Percentiles rank a stretch among this genome's conserved stretches.
Conservation (phyloP, 2,113 vertebrate species). For the Arothron firmamentum region DNA sequence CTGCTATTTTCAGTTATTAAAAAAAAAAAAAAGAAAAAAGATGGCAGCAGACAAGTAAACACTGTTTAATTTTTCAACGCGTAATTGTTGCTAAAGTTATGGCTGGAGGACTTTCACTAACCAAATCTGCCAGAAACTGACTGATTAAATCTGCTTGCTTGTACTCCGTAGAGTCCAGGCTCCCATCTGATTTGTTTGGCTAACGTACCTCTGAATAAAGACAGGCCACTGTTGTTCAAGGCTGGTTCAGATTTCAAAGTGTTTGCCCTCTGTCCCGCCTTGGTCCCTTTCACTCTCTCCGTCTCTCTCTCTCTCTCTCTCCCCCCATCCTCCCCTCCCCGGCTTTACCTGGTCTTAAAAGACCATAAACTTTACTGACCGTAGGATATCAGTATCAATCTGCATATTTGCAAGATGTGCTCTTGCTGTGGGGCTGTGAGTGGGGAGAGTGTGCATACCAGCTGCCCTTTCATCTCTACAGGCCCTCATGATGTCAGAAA, state of each 20-base stretch:
- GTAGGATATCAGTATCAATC: constrained; percentile 53
- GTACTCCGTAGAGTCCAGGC: constrained; percentile 25
- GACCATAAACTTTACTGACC: constrained; percentile 41
- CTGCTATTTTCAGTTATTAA: no score
- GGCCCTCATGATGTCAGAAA: neutral
- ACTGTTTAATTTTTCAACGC: no score
- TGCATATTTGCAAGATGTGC: constrained; percentile 48
- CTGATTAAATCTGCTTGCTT: constrained; percentile 12
- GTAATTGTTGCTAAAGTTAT: no score
- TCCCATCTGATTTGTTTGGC: constrained; percentile 50
- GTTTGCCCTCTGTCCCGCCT: constrained; percentile 24
- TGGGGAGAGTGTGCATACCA: constrained; percentile 14
- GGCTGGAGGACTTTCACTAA: no score
- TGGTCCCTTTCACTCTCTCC: constrained; percentile 1
- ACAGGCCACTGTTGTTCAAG: constrained; percentile 61
- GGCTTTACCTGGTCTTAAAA: constrained; percentile 37
- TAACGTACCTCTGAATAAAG: constrained; percentile 58
- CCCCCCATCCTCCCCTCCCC: constrained; percentile 16
- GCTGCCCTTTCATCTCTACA: neutral
- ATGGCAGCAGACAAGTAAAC: no score
- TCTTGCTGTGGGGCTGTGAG: constrained; percentile 34
- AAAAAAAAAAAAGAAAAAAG: no score
- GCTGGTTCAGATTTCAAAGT: constrained; percentile 64
- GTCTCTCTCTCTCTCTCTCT: constrained; percentile 29
- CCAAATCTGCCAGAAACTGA: neutral